These are phyloP conservation scores for Dendroctonus ponderosae DNA, from an alignment of 1,140 invertebrate genomes.

Conservation along the genomic window DNA sequence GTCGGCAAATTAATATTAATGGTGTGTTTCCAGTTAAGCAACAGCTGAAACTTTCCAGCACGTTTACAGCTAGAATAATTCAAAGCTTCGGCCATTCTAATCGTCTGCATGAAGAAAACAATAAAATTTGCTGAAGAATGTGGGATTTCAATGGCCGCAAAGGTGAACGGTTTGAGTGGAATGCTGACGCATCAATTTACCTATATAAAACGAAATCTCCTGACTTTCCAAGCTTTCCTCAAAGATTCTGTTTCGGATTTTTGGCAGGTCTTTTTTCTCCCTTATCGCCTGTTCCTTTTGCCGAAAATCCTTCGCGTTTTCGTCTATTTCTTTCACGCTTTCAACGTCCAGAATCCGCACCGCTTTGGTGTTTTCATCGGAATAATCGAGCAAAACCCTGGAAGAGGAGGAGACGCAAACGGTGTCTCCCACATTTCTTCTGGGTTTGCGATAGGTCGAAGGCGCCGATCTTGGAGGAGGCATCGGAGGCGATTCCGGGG, in stretches of 20 bases:
- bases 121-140: too few species aligned
- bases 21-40: too few species aligned
- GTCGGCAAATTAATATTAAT: too few species aligned
- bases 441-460: conserved; percentile 31
- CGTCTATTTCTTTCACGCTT: conserved; percentile 7
- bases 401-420: conserved; percentile 46
- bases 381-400: conserved; percentile 37
- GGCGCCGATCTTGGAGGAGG: conserved; percentile 43
- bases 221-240: conserved; percentile 44
- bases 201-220: conserved; percentile 44
- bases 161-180: neutral
- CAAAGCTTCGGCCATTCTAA: too few species aligned
- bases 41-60: too few species aligned
- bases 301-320: conserved; percentile 29
- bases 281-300: conserved; percentile 31
- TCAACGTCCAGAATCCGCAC: conserved; percentile 9
- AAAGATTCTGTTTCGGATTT: conserved; percentile 40
- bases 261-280: conserved; percentile 38
- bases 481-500: conserved; percentile 25
- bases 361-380: conserved; percentile 10
- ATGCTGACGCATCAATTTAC: conserved; percentile 22
- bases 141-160: too few species aligned
- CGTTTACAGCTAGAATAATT: too few species aligned
- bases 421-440: conserved; percentile 45
- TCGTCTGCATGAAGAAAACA: too few species aligned